phyloP scores from a whole-genome alignment of 37 sponge, comb jelly and placozoan species.

The Corticium candelabrum region DNA sequence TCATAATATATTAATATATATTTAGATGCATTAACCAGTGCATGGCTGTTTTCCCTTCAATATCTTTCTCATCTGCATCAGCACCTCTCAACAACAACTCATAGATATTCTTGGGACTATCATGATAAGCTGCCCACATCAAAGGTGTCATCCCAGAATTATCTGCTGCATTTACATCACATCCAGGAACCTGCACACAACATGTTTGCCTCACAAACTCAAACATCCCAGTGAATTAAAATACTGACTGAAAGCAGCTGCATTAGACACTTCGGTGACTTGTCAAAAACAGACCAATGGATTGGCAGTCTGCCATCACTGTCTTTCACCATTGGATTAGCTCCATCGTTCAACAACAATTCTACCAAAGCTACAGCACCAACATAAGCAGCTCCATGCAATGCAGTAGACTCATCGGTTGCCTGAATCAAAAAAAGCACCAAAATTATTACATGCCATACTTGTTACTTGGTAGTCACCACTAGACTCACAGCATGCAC shows the following conservation, averaged over 20 bases:
- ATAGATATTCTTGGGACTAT: slow-evolving; percentile 23
- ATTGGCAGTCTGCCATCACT: slow-evolving; percentile 62
- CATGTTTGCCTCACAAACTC: no score
- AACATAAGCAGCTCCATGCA: slow-evolving; percentile 63
- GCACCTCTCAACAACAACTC: slow-evolving; percentile 49
- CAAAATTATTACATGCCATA: neutral
- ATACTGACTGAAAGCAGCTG: slow-evolving; percentile 11
- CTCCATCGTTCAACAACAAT: slow-evolving; percentile 57
- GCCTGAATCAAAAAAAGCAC: neutral
- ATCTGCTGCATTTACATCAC: slow-evolving; percentile 41
- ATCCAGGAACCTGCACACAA: neutral
- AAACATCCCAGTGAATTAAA: neutral
- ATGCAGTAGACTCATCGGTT: slow-evolving; percentile 57
- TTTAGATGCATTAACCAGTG: no score
- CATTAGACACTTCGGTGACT: slow-evolving; percentile 21
- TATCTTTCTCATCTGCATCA: slow-evolving; percentile 78
- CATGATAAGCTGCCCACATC: slow-evolving; percentile 78
- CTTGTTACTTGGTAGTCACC: neutral
- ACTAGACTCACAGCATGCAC: no score
- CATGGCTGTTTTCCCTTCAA: slow-evolving; percentile 72
- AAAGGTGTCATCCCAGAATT: slow-evolving; percentile 69
- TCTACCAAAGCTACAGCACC: slow-evolving; percentile 59
- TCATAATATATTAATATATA: no score
- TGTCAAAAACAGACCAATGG: slow-evolving; percentile 59
- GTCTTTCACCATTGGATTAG: slow-evolving; percentile 54